phyloP scores from a whole-genome alignment of 2,113 vertebrate genomes.

The Porphyrio hochstetteri region DNA sequence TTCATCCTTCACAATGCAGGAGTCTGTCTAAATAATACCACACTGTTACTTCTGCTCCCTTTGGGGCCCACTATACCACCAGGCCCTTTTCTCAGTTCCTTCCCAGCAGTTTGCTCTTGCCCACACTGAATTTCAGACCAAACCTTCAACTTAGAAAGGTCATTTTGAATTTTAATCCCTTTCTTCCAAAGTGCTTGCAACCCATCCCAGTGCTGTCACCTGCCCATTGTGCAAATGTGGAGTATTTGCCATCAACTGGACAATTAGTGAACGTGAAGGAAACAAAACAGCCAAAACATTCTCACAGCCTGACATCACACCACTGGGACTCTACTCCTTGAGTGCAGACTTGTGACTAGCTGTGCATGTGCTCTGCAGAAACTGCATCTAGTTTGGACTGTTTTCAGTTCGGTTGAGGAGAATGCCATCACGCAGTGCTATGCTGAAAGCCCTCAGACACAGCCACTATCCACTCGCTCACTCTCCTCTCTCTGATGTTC shows the following conservation, averaged over 20 bases:
- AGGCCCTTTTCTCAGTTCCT: not conserved
- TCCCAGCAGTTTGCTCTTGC: not conserved
- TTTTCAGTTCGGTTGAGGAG: not conserved
- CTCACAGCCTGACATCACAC: not conserved
- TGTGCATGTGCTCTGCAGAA: not conserved
- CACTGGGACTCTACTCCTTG: not conserved
- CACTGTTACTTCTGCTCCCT: not conserved
- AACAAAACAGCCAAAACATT: not conserved
- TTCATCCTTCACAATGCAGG: not conserved
- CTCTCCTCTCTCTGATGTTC: not conserved
- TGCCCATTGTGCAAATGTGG: not conserved
- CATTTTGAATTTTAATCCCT: not conserved
- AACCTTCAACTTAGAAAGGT: not conserved
- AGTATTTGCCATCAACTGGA: not conserved
- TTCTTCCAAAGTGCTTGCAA: not conserved
- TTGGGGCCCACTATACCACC: not conserved
- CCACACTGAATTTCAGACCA: not conserved
- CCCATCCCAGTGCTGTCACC: not conserved
- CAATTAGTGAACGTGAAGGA: not conserved
- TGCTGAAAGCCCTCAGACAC: not conserved
- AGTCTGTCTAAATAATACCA: not conserved
- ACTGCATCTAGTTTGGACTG: not conserved
- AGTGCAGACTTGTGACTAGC: not conserved
- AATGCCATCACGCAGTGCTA: not conserved
- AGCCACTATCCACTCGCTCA: rapidly evolving